Percentiles rank a stretch among this genome's conserved stretches.
These are phyloP conservation scores for Pteruthius melanotis DNA, from an alignment of 2,113 vertebrate species.

Conservation along the genomic window DNA sequence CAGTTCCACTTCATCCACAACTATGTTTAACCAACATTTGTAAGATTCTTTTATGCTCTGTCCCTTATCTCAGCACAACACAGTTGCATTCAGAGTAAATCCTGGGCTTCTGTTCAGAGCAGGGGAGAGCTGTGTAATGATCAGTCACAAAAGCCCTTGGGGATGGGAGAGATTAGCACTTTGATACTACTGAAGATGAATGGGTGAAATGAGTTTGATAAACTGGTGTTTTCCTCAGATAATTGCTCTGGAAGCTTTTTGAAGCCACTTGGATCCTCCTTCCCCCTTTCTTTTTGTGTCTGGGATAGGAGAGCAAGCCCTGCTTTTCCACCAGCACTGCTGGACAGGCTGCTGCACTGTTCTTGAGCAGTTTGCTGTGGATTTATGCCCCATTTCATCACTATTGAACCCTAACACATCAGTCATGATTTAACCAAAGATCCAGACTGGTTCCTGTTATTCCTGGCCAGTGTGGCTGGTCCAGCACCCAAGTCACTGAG, in stretches of 20 bases:
- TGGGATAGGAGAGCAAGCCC: neutral
- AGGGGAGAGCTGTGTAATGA: constrained; percentile 1
- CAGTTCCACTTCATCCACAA: neutral
- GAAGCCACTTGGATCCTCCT: neutral
- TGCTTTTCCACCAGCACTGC: neutral
- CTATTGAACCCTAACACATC: neutral
- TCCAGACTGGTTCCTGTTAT: neutral
- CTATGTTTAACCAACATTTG: neutral
- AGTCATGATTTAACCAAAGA: neutral
- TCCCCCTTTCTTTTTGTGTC: neutral
- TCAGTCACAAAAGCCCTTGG: constrained; percentile 47
- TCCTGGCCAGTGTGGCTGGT: neutral
- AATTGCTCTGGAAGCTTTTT: neutral
- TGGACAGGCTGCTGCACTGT: neutral
- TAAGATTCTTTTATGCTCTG: neutral
- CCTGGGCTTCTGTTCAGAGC: neutral
- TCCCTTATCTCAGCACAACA: neutral
- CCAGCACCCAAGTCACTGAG: accelerated
- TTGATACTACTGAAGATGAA: constrained; percentile 59
- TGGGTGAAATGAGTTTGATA: constrained; percentile 52
- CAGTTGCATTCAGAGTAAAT: neutral
- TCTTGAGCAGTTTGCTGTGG: neutral
- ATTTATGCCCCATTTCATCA: neutral
- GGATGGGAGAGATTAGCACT: constrained; percentile 28
- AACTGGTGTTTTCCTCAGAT: constrained; percentile 15